A percentile compares a stretch with the other conserved stretches of the same genome.
Conservation (phyloP, 2,797 vertebrate genomes). For the Galaxias olidus region DNA sequence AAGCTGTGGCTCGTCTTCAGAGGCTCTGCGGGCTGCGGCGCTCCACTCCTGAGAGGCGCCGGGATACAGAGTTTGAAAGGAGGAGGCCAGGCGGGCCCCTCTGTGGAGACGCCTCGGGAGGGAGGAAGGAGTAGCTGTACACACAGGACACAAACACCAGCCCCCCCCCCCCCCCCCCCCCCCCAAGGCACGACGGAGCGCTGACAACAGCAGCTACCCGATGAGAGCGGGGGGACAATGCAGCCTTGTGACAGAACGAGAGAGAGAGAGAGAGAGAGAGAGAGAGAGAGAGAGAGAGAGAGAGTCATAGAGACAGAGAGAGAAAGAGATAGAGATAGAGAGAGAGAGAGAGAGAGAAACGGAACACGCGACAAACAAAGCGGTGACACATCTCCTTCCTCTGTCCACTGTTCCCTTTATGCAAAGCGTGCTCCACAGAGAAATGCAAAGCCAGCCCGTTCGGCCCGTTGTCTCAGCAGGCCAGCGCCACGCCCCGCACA, state of each 20-base stretch:
- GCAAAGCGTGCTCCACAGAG: slow-evolving; percentile 29
- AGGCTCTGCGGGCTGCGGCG: no score
- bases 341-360: no score
- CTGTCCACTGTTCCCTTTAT: slow-evolving; percentile 6
- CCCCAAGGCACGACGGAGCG: slow-evolving; percentile 33
- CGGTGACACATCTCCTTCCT: slow-evolving; percentile 20
- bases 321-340: no score
- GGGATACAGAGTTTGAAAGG: no score
- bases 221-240: slow-evolving; percentile 5
- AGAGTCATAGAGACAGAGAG: no score
- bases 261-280: background rate
- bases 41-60: no score
- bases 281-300: no score
- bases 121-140: slow-evolving; percentile 29
- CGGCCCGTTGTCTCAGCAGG: background rate
- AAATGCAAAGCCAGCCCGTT: slow-evolving; percentile 44
- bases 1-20: no score
- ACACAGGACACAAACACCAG: slow-evolving; percentile 42
- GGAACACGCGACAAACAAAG: background rate
- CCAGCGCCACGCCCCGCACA: background rate
- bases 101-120: slow-evolving; percentile 28
- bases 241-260: slow-evolving; percentile 16
- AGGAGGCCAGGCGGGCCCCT: no score
- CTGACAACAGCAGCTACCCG: slow-evolving; percentile 29
- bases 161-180: no score